Percentiles rank a stretch among this genome's conserved stretches.
Conservation (phyloP, 1,140 invertebrate species). For the Mesaphorura yosii region DNA sequence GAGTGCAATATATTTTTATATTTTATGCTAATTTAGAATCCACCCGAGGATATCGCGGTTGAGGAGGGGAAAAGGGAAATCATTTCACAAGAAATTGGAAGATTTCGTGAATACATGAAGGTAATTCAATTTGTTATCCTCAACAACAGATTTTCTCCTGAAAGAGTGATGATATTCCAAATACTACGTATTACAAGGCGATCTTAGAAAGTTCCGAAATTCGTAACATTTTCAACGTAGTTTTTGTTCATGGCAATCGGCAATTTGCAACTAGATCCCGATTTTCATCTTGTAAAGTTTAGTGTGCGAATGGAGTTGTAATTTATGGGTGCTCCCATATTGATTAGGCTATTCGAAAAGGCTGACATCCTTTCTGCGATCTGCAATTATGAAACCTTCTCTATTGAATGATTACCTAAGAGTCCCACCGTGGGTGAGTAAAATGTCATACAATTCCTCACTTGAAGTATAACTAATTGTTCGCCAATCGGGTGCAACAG, state of each 20-base stretch:
- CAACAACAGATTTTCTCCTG: neutral
- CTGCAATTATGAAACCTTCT: neutral
- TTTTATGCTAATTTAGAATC: slow-evolving; percentile 36
- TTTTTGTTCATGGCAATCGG: too few species aligned
- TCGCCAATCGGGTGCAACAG: neutral
- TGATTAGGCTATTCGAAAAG: slow-evolving; percentile 15
- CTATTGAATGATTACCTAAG: slow-evolving; percentile 13
- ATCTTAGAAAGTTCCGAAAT: neutral
- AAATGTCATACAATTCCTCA: neutral
- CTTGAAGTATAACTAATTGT: neutral
- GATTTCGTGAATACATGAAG: slow-evolving; percentile 94
- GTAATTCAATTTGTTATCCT: slow-evolving; percentile 43
- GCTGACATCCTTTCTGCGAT: slow-evolving; percentile 15
- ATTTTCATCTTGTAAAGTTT: neutral
- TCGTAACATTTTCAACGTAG: too few species aligned
- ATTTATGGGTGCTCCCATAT: slow-evolving; percentile 27
- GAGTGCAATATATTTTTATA: too few species aligned
- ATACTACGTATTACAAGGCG: neutral
- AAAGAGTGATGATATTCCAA: neutral
- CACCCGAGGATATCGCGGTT: slow-evolving; percentile 63
- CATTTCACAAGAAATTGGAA: slow-evolving; percentile 89
- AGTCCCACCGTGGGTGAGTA: slow-evolving; percentile 19
- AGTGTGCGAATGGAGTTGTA: slow-evolving; percentile 3
- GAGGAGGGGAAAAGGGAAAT: slow-evolving; percentile 89
- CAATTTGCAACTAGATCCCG: too few species aligned